Percentiles rank a stretch among this genome's conserved stretches.
Evolutionary conservation across 2,113 vertebrate genomes (phyloP).

Genomic region (Brachypteracias leptosomus): DNA sequence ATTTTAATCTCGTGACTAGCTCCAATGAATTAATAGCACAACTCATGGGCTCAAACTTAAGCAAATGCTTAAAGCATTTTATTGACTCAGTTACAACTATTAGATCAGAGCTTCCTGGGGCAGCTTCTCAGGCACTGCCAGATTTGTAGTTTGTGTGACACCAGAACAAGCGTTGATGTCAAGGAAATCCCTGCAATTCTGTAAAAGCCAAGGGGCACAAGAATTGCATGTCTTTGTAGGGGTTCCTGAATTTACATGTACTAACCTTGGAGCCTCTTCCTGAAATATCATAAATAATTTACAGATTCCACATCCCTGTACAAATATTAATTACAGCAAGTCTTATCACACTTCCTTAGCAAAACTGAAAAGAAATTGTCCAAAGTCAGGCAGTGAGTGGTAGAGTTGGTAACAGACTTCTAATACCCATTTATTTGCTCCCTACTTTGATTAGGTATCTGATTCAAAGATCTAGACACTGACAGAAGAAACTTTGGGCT

Average conservation of each 20-base stretch:
- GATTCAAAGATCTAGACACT: background rate
- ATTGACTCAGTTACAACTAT: background rate
- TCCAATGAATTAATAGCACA: background rate
- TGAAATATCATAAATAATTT: constrained; percentile 1
- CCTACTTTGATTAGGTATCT: background rate
- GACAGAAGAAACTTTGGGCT: background rate
- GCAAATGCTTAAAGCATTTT: background rate
- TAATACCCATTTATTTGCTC: background rate
- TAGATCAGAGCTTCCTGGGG: background rate
- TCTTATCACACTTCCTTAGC: background rate
- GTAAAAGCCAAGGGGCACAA: background rate
- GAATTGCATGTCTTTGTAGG: background rate
- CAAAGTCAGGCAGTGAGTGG: background rate
- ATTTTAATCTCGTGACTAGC: background rate
- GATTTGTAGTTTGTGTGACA: background rate
- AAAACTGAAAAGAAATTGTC: background rate
- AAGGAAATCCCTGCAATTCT: background rate
- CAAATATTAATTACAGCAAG: background rate
- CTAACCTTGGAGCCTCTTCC: background rate
- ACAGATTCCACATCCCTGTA: background rate
- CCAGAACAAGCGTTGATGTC: background rate
- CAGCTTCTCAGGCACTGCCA: background rate
- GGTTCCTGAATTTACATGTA: background rate
- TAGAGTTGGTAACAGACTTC: background rate
- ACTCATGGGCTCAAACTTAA: background rate